These are phyloP conservation scores for Limenitis camilla DNA, from an alignment of 2,888 invertebrate species.

Conservation along the genomic window DNA sequence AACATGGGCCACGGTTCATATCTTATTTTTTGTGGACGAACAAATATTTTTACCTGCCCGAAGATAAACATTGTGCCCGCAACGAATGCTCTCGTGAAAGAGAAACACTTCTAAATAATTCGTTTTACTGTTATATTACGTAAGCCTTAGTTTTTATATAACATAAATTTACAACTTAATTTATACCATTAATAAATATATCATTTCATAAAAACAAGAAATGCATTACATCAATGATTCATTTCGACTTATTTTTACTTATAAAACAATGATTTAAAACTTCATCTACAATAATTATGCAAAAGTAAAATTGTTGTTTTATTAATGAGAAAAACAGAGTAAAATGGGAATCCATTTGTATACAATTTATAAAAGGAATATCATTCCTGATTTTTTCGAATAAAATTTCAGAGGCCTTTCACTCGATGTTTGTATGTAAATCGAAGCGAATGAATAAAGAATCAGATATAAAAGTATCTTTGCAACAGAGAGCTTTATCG, in stretches of 20 bases:
- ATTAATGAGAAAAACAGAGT: constrained; percentile 3
- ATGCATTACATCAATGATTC: no score
- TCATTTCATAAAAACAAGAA: no score
- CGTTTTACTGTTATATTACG: no score
- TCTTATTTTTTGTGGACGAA: constrained; percentile 27
- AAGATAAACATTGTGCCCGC: constrained; percentile 19
- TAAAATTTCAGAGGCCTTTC: constrained; percentile 53
- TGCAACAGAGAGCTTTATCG: constrained; percentile 10
- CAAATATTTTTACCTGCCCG: constrained; percentile 30
- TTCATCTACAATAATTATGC: no score
- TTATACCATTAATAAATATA: no score
- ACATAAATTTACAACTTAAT: no score
- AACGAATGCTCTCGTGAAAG: neutral
- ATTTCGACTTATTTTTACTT: no score
- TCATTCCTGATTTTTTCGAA: constrained; percentile 9
- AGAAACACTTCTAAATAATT: no score
- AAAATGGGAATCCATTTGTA: constrained; percentile 11
- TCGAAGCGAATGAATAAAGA: constrained; percentile 56
- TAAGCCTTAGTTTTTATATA: no score
- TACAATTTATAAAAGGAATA: constrained; percentile 6
- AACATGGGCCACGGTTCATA: constrained; percentile 19
- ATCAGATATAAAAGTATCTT: constrained; percentile 34
- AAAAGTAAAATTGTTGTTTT: neutral
- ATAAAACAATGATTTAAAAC: no score
- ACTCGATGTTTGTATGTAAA: constrained; percentile 54